Evolutionary conservation across 2,888 invertebrate species (phyloP).

Genomic region (Melanchra persicariae): DNA sequence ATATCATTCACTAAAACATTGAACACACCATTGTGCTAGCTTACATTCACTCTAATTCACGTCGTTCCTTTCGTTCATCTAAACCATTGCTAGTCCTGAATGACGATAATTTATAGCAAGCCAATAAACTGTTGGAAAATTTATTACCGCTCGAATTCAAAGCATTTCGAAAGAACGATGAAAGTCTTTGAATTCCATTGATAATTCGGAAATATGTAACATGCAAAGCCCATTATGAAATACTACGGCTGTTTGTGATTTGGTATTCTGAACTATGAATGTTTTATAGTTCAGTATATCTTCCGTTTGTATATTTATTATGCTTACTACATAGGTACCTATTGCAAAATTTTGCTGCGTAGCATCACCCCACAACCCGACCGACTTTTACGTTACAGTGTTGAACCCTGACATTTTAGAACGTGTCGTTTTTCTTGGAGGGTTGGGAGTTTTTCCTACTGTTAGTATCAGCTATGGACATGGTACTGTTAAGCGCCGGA

Average conservation of each 20-base stretch:
- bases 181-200: conserved; percentile 35
- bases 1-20: conserved; percentile 9
- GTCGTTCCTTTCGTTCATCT: conserved; percentile 19
- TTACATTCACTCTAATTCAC: conserved; percentile 16
- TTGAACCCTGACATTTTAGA: conserved; percentile 32
- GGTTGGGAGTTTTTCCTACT: not conserved
- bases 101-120: conserved; percentile 34
- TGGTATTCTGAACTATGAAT: not conserved
- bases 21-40: conserved; percentile 1
- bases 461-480: not conserved
- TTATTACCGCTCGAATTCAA: conserved; percentile 18
- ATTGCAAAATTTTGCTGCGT: conserved; percentile 5
- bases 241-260: conserved; percentile 13
- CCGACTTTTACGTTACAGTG: conserved; percentile 7
- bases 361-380: not conserved
- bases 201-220: conserved; percentile 16
- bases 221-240: conserved; percentile 14
- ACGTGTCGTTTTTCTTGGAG: not conserved
- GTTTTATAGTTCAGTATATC: conserved; percentile 4
- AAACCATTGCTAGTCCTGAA: conserved; percentile 31
- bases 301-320: conserved; percentile 5
- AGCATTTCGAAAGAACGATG: conserved; percentile 8
- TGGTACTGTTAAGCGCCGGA: not conserved
- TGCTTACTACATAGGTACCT: not conserved
- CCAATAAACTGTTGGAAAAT: conserved; percentile 27